phyloP scores from a whole-genome alignment of 1,140 invertebrate species.

The Drosophila erecta region DNA sequence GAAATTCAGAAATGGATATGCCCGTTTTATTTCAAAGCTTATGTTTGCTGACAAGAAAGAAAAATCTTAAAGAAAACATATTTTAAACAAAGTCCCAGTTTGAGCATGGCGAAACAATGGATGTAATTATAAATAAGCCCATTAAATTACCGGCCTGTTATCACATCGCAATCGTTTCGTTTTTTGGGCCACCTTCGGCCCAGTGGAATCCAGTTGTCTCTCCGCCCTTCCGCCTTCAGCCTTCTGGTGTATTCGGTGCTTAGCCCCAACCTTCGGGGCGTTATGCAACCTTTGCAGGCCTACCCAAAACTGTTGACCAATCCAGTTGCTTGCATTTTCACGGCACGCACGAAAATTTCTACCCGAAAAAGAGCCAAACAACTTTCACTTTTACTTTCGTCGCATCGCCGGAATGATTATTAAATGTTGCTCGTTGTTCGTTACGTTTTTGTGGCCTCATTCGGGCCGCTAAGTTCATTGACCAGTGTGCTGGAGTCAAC shows the following conservation, averaged over 20 bases:
- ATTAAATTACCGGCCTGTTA: conserved; percentile 5
- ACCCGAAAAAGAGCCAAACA: conserved; percentile 39
- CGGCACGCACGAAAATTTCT: conserved; percentile 69
- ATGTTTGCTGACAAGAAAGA: no score
- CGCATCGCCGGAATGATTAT: conserved; percentile 55
- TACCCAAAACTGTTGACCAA: conserved; percentile 44
- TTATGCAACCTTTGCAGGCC: conserved; percentile 60
- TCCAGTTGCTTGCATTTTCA: conserved; percentile 53
- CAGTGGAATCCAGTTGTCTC: conserved; percentile 8
- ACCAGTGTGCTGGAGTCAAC: conserved; percentile 35
- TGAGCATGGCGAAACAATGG: neutral
- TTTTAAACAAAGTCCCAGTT: no score
- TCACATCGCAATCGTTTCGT: conserved; percentile 9
- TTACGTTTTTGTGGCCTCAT: conserved; percentile 60
- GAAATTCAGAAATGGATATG: neutral
- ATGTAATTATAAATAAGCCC: neutral
- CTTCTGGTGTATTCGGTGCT: neutral
- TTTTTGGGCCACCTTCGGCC: conserved; percentile 27
- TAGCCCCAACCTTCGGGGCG: conserved; percentile 11
- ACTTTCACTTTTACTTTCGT: conserved; percentile 83
- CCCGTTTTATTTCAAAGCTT: no score
- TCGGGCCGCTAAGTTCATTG: conserved; percentile 62
- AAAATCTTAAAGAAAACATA: no score
- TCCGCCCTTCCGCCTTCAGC: neutral
- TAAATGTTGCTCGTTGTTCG: conserved; percentile 47